A percentile compares a stretch with the other conserved stretches of the same genome.
Evolutionary conservation across 2,113 vertebrate genomes (phyloP).

Genomic region (Oreochromis tanganicae): DNA sequence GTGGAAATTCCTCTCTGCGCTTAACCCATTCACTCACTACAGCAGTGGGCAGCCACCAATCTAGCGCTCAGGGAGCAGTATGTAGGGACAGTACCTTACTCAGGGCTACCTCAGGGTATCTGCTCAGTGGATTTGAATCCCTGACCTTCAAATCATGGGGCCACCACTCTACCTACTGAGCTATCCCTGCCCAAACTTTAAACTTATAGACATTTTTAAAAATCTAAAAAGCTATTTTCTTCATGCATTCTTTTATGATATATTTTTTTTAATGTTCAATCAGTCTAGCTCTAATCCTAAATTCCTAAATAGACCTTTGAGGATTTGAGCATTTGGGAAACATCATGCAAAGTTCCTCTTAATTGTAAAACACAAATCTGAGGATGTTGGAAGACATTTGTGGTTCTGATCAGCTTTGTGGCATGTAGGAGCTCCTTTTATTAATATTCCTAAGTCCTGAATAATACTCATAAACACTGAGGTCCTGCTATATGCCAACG

Average conservation of each 20-base stretch:
- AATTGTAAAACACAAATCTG: not conserved
- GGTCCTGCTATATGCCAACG: no score
- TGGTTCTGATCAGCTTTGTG: not conserved
- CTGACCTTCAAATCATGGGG: not conserved
- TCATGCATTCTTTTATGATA: not conserved
- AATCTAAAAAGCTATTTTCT: not conserved
- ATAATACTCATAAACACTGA: not conserved
- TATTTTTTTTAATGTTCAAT: not conserved
- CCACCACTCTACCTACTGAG: not conserved
- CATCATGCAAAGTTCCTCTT: not conserved
- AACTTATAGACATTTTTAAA: not conserved
- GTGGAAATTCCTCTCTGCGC: not conserved
- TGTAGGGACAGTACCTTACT: not conserved
- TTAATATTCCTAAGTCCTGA: not conserved
- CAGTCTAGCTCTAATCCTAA: not conserved
- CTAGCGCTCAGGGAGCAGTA: not conserved
- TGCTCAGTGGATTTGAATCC: not conserved
- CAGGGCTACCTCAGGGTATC: not conserved
- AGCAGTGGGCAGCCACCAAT: not conserved
- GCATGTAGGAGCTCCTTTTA: not conserved
- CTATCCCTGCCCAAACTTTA: fast-evolving
- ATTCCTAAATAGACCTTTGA: not conserved
- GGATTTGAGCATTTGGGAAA: not conserved
- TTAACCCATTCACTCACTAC: not conserved
- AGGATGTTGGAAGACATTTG: not conserved